Evolutionary conservation across 30 jellyfish, hydroid and myxozoan species (phyloP), one percentile per base, ranked within the genome.

Genomic region (Turritopsis dohrnii): DNA sequence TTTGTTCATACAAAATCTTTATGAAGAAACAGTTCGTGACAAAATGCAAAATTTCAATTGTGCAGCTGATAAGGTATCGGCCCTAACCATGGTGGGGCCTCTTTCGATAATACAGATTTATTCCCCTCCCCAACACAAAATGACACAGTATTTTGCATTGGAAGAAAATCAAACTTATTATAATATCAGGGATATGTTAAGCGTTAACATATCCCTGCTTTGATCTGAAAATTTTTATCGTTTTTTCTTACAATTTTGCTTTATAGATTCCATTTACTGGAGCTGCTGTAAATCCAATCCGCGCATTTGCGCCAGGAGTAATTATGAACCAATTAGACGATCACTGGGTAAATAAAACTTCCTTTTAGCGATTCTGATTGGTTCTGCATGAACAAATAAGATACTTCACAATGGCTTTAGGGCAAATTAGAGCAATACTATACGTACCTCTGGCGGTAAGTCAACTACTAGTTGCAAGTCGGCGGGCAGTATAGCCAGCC

Each of bases 301-400:
- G 83, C 0, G 83, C 83, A 24, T 74, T 74, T 74, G 83, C 65
- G 23, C 83, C 83, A 7, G 83, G 65, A 0, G 65, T 29, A n/a
- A 74, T 29, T n/a, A 29, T 26, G 65, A 74, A 74, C 21, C 83
- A 24, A 24, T 22, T 74, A 16, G 26, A 26, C 83, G 65, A 74
- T 24, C 83, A 74, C 72, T 74, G 83, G 83, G 83, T 74, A 74
- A 30, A 71, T n/a, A n/a, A n/a, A n/a, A n/a, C n/a, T n/a, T n/a
- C n/a, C n/a, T n/a, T n/a, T n/a, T n/a, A n/a, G n/a, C n/a, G n/a
- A n/a, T n/a, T n/a, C n/a, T n/a, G n/a, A n/a, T n/a, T n/a, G n/a
- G n/a, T n/a, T n/a, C n/a, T n/a, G n/a, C n/a, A n/a, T 5, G 60
- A 41, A 13, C 60, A 5, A 41, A 5, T 13, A 41, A 41, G 9